Evolutionary conservation across 92 coral and sea anemone genomes (phyloP), one percentile per base, ranked within the genome.

Genomic region (Phymanthus crucifer): DNA sequence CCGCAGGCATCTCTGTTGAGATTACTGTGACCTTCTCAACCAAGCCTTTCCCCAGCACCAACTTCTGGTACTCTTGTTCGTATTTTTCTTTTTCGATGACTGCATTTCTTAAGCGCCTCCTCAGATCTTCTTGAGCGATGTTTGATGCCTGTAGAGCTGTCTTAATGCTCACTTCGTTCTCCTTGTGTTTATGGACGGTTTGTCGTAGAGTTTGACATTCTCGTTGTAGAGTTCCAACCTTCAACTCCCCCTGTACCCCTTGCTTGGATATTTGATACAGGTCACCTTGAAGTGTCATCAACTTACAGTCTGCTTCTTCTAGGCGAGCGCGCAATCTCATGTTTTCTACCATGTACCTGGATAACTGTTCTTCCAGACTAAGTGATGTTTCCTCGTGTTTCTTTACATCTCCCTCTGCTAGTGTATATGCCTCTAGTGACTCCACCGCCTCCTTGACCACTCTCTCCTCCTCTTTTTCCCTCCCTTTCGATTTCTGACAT

Each of bases 201-300:
- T 87, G 92, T 24, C 78, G 69, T 1, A 90, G 83, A 17, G 81
- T 72, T 45, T 85, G 78, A 74, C 83, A 84, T 70, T 87, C 84
- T 10, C 81, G 79, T 35, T 85, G 74, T 17, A 72, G 66, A 43
- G 86, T 78, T 33, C 68, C 88, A 4, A 74, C 10, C 69, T 71
- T 79, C 5, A 68, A 70, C 72, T 93, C 94, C 1, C 83, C 91
- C 36, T 89, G 90, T 11, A 85, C 85, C 74, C 82, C 75, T 66
- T 79, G 84, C 70, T 81, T 89, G 48, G 85, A 65, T 17, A 81
- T 33, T 40, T 81, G 81, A 48, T 72, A 73, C n/a, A 89, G 78
- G 46, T 89, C 89, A 40, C 82, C 92, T 13, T 87, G 89, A 21
- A 87, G 89, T 26, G 76, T 76, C n/a, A 81, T 73, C 69, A 81